Evolutionary conservation across 2,113 vertebrate genomes (phyloP), one percentile per base, ranked within the genome.

Genomic region (Motacilla alba): DNA sequence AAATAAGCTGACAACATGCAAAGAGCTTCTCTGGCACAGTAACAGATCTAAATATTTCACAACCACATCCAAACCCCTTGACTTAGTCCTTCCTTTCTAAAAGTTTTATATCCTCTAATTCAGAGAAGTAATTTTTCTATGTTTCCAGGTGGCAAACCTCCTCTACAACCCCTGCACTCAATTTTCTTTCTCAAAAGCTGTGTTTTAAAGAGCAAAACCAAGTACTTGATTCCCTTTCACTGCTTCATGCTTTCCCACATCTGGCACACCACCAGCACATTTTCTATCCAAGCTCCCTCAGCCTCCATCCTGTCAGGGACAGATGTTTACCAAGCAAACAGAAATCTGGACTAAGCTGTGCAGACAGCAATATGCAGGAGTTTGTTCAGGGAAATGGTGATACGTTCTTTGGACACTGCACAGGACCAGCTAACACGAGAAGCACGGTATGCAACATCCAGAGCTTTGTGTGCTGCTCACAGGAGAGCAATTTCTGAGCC

Each of bases 281-380:
- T 63, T 93, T 68, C 50, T 7, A 15, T 30, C 30, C 63, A 63
- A 55, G 67, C 31, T 83, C 35, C 47, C 81, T 46, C 67, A 55
- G 3, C 55, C 46, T 70, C 75, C 52, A 53, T 30, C 90, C 81
- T 66, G 30, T 11, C 75, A 77, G 35, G 59, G 39, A 62, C 59
- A 96, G 70, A 77, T 60, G 53, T 89, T 94, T 89, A 59, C 76
- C 66, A 67, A 89, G 76, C 52, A 94, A 91, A 92, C 50, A 82
- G 78, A 92, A 72, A 80, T 68, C 27, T 86, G 82, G 67, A 73
- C 59, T 66, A 33, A 76, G 43, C 47, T 58, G 76, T 55, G 82
- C 67, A 85, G 67, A 77, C 1, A 66, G n/a, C 20, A 78, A 41
- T 2, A 23, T 9, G 14, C 69, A 79, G 52, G 56, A 69, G 49